phyloP scores from a whole-genome alignment of 2,797 vertebrate genomes.

The Pseudochirops cupreus region DNA sequence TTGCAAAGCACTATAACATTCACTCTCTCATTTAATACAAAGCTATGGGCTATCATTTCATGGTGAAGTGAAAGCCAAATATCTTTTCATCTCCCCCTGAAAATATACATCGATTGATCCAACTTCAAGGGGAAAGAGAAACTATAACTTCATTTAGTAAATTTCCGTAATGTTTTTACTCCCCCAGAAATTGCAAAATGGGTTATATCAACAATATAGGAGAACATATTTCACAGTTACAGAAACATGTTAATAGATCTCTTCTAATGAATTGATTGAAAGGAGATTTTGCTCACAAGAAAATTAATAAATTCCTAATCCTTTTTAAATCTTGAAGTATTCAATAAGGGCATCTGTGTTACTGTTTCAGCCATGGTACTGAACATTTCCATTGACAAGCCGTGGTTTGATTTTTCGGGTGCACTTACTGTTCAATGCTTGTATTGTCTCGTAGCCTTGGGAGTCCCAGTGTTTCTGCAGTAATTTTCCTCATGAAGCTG shows the following conservation, averaged over 20 bases:
- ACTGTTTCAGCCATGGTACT: constrained; percentile 53
- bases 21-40: not conserved
- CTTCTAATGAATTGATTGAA: not conserved
- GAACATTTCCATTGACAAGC: constrained; percentile 50
- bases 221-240: constrained; percentile 33
- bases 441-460: constrained; percentile 92
- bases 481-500: constrained; percentile 94
- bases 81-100: constrained; percentile 20
- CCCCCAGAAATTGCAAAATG: constrained; percentile 3
- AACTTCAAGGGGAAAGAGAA: constrained; percentile 38
- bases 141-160: constrained; percentile 21
- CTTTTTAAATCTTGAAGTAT: not conserved
- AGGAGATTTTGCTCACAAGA: constrained; percentile 35
- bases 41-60: constrained; percentile 35
- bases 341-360: constrained; percentile 66
- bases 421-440: constrained; percentile 77
- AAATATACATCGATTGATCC: not conserved
- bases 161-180: accelerated
- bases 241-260: not conserved
- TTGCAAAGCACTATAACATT: not conserved
- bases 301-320: constrained; percentile 26
- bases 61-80: not conserved
- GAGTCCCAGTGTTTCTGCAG: constrained; percentile 97
- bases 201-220: not conserved
- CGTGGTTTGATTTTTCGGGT: constrained; percentile 39